Base-by-base conservation (phyloP, 2,797 vertebrate genomes). In the Sebastes minor region DNA sequence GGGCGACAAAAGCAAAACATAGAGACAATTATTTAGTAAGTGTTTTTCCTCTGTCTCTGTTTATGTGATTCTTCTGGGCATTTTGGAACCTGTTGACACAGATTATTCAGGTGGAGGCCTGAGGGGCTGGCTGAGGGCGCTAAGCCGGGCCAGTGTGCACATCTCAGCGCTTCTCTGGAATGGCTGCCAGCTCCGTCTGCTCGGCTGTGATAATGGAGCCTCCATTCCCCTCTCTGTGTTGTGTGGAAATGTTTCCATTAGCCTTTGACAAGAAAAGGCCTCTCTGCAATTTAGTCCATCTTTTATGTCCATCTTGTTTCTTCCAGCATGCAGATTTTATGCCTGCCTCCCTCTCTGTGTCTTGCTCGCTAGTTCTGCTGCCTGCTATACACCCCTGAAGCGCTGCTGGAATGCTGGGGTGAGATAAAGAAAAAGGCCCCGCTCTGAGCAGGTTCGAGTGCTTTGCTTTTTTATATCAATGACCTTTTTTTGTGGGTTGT, bases 281-380 rank as follows among this genome's bases (percentile, higher is more conserved):
- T 95, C 94, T 92, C 94, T 94, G 94, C 93, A 93, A 95, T 95
- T 96, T 94, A 95, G 91, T 94, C 93, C 93, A 96, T 96, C 96
- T 96, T 95, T 95, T 92, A 95, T 96, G 95, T 95, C 95, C 95
- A 96, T 96, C 95, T 96, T 96, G 96, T 96, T 96, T 95, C 93
- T 95, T 95, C 92, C 93, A 95, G 91, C 94, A 95, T 96, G 95
- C 95, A 95, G 95, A 96, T 96, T 96, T 95, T 90, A 86, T 93
- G 91, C 88, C 86, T 81, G 87, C 89, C 88, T 93, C 88, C 81
- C 90, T 87, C 83, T 66, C 75, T 80, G 83, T 83, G 80, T 89
- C 91, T 92, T 66, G 81, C 73, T 74, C 33, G 80, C 90, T 87
- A 82, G 90, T 89, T 46, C 83, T 88, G 71, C 89, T 77, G 90